Conservation (phyloP, 1,140 invertebrate species). For the Scylla paramamosain region DNA sequence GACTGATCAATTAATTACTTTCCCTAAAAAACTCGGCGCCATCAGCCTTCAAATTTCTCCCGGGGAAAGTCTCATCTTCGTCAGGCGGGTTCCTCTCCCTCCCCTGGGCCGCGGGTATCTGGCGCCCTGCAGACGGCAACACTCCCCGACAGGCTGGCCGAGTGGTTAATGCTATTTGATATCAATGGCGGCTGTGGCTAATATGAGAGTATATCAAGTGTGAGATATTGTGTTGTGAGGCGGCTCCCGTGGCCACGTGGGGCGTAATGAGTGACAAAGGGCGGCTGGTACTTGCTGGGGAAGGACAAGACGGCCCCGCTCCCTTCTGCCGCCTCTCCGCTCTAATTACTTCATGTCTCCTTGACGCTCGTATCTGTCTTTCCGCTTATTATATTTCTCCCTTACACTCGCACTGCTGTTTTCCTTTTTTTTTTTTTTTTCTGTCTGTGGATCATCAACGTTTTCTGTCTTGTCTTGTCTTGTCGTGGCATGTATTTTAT, state of each 20-base stretch:
- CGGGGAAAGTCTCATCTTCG: neutral
- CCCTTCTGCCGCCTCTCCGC: neutral
- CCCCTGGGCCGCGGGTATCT: neutral
- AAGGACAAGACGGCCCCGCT: neutral
- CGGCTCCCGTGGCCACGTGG: constrained; percentile 47
- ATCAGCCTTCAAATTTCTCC: neutral
- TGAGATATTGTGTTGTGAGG: constrained; percentile 68
- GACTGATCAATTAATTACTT: constrained; percentile 70
- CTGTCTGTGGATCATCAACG: neutral
- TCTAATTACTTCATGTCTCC: constrained; percentile 23
- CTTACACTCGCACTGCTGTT: neutral
- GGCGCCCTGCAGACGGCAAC: neutral
- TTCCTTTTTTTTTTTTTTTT: neutral
- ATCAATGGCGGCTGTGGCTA: constrained; percentile 69
- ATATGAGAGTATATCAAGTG: constrained; percentile 69
- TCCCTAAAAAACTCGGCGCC: neutral
- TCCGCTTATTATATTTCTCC: neutral
- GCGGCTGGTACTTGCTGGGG: neutral
- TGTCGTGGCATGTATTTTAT: neutral
- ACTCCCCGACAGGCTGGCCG: constrained; percentile 55
- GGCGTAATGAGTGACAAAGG: constrained; percentile 28
- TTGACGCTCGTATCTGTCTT: neutral
- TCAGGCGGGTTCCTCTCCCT: neutral
- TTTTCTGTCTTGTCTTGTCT: neutral
- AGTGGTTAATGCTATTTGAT: constrained; percentile 75